These are phyloP conservation scores for Acrossocheilus wenchowensis DNA, from an alignment of 2,797 vertebrate species.

Conservation along the genomic window DNA sequence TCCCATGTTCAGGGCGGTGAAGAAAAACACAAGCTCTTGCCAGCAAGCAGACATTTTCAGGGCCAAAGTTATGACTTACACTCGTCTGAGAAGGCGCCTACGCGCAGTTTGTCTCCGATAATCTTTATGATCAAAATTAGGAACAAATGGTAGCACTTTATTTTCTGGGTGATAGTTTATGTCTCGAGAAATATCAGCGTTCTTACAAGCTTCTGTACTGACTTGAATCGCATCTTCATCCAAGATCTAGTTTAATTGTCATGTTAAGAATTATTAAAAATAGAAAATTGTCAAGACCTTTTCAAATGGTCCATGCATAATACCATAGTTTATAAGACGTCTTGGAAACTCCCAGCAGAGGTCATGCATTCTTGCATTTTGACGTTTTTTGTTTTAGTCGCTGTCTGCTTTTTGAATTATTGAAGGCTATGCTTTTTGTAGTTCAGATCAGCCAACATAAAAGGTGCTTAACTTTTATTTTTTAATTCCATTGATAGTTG, in stretches of 20 bases:
- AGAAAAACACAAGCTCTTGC: conserved; percentile 54
- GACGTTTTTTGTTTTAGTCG: conserved; percentile 10
- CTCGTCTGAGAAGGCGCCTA: conserved; percentile 48
- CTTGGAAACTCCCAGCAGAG: conserved; percentile 45
- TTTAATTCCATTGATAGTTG: conserved; percentile 14
- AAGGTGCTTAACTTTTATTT: conserved; percentile 32
- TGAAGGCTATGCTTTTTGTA: conserved; percentile 24
- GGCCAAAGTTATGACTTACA: conserved; percentile 52
- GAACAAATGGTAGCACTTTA: conserved; percentile 53
- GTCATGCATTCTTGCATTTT: conserved; percentile 34
- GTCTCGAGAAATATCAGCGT: conserved; percentile 7
- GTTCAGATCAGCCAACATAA: conserved; percentile 47
- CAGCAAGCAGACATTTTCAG: conserved; percentile 38
- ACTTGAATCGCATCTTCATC: neutral
- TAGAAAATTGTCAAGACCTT: conserved; percentile 13
- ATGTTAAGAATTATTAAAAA: neutral
- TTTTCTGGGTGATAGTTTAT: conserved; percentile 34
- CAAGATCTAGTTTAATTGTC: neutral
- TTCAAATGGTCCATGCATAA: conserved; percentile 12
- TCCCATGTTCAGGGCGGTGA: conserved; percentile 48
- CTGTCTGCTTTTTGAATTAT: conserved; percentile 40
- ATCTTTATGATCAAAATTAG: conserved; percentile 39
- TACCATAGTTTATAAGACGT: conserved; percentile 23
- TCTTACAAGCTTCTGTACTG: conserved; percentile 32
- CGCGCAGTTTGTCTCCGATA: conserved; percentile 12